Conservation (phyloP, 2,113 vertebrate species). For the Oreotrochilus melanogaster region DNA sequence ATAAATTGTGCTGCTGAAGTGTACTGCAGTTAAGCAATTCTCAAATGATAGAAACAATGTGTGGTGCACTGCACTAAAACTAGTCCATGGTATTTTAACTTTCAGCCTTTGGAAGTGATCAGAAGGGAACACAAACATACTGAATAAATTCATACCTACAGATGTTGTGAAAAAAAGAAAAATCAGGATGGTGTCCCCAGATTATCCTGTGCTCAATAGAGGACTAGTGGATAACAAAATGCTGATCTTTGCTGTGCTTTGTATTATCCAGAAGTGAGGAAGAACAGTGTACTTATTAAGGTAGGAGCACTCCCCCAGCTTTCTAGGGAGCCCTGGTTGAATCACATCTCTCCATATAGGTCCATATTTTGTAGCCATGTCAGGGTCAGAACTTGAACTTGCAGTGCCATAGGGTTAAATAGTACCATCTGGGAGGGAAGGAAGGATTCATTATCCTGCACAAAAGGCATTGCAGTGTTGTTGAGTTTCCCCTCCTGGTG, state of each 20-base stretch:
- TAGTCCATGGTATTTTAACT: constrained; percentile 18
- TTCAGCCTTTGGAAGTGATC: neutral
- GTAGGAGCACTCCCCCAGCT: neutral
- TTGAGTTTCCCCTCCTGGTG: neutral
- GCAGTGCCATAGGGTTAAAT: neutral
- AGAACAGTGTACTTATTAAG: neutral
- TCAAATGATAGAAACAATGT: constrained; percentile 63
- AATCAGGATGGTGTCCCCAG: neutral
- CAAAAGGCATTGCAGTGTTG: neutral
- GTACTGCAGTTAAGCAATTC: constrained; percentile 48
- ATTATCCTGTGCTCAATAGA: neutral
- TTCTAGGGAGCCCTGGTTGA: neutral
- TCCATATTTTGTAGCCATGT: neutral
- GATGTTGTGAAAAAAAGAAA: neutral
- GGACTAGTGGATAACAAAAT: neutral
- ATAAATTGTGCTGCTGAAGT: constrained; percentile 55
- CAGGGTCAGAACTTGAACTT: neutral
- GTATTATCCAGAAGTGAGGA: neutral
- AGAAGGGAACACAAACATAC: neutral
- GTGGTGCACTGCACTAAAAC: constrained; percentile 16
- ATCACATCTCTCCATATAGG: neutral
- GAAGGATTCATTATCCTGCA: neutral
- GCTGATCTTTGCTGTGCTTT: neutral
- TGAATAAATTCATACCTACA: neutral
- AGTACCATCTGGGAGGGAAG: neutral